Conservation (phyloP, 1,140 invertebrate species). For the Ostrea edulis region DNA sequence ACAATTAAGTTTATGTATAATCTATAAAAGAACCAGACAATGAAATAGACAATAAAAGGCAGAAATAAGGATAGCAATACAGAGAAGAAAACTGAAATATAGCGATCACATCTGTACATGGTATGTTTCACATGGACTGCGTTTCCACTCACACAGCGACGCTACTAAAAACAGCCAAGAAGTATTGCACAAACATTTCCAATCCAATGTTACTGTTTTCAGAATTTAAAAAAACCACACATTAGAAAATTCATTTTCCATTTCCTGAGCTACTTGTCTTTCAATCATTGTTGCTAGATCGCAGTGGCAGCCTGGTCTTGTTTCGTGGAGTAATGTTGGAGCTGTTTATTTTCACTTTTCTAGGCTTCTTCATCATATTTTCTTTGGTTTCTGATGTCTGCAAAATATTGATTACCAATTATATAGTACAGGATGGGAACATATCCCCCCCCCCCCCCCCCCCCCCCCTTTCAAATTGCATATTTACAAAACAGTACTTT, state of each 20-base stretch:
- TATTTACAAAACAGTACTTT: too few species aligned
- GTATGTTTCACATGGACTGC: background rate
- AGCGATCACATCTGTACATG: background rate
- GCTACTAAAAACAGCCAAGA: background rate
- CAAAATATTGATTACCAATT: background rate
- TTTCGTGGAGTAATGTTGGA: conserved; percentile 59
- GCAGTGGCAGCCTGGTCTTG: conserved; percentile 56
- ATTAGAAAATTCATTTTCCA: background rate
- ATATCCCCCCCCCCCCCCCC: background rate
- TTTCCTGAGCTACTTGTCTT: background rate
- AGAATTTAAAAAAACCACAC: background rate
- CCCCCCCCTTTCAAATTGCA: too few species aligned
- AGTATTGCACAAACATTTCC: background rate
- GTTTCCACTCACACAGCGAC: background rate
- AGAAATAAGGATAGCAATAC: background rate
- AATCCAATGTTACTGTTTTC: background rate
- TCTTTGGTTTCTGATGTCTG: conserved; percentile 62
- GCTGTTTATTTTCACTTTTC: conserved; percentile 56
- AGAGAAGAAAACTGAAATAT: background rate
- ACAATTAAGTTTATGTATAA: background rate
- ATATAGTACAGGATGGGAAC: background rate
- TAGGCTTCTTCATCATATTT: conserved; percentile 51
- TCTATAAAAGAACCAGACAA: background rate
- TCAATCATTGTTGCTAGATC: conserved; percentile 46
- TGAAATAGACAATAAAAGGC: background rate